Evolutionary conservation across 2,888 invertebrate genomes (phyloP), one percentile per base, ranked within the genome.

Genomic region (Rhingia rostrata): DNA sequence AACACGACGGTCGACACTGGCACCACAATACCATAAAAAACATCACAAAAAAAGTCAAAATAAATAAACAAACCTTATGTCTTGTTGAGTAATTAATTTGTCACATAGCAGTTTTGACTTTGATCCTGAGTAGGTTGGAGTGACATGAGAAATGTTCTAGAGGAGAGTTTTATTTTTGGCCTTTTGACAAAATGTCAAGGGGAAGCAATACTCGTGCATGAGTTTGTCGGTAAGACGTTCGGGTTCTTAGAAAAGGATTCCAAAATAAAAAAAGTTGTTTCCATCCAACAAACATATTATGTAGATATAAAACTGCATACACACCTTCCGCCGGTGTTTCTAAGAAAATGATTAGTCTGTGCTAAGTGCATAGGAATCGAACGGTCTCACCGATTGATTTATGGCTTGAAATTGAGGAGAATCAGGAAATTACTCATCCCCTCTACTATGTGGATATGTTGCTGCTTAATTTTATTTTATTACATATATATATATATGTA

Each of bases 351-450:
- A 84, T 80, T 84, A 79, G 74, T 84, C 79, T 58, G 41, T 49
- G 69, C 73, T 84, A 84, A 84, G 84, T 84, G 80, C 84, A 80
- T 79, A 69, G 58, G 66, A 74, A 79, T 84, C 66, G 79, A 79
- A 80, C 70, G 75, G 63, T 70, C 84, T 69, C 74, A 70, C 37
- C 49, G 88, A 90, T 90, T 90, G 90, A 90, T 90, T 90, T 90
- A 90, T 90, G 88, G 86, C 84, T 88, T 84, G 75, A 89, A 91
- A 89, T 88, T 88, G 88, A 87, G 86, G 88, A 87, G 86, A 84
- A 80, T 75, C 80, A 84, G 84, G 84, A 84, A 84, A 84, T 84
- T 80, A 84, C 64, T 64, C 41, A 53, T 53, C 69, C 69, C 79
- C 69, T 58, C 49, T 56, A 2, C 22, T 22, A 22, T 22, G 22